Conservation (phyloP, 2,797 vertebrate species). For the Peromyscus nudipes region DNA sequence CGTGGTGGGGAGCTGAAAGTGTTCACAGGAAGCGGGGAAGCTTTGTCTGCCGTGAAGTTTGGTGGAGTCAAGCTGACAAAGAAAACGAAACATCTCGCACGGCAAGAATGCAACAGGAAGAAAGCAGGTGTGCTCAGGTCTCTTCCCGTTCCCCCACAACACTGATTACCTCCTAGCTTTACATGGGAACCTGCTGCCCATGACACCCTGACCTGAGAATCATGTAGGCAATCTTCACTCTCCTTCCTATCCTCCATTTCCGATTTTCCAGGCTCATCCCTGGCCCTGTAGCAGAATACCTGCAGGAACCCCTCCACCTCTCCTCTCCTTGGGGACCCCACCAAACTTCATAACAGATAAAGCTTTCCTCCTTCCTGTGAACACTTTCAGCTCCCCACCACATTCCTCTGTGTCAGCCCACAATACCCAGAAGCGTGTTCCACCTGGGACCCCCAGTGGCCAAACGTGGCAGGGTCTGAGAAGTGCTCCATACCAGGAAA, state of each 20-base stretch:
- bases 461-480: neutral
- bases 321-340: neutral
- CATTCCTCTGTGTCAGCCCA: neutral
- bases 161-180: neutral
- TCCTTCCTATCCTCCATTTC: no score
- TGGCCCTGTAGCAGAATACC: neutral
- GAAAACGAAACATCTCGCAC: neutral
- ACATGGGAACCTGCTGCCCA: neutral
- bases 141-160: neutral
- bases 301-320: neutral
- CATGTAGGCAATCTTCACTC: neutral
- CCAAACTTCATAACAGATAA: neutral
- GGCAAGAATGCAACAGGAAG: neutral
- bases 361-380: neutral
- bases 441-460: neutral
- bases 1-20: neutral
- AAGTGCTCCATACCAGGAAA: neutral
- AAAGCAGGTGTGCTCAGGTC: neutral
- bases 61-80: no score
- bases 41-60: neutral
- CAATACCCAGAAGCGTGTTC: neutral
- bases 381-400: neutral
- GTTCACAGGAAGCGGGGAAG: neutral
- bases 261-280: neutral
- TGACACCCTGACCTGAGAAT: neutral